These are phyloP conservation scores for Heliconius sara DNA, from an alignment of 2,888 invertebrate species.

Conservation along the genomic window DNA sequence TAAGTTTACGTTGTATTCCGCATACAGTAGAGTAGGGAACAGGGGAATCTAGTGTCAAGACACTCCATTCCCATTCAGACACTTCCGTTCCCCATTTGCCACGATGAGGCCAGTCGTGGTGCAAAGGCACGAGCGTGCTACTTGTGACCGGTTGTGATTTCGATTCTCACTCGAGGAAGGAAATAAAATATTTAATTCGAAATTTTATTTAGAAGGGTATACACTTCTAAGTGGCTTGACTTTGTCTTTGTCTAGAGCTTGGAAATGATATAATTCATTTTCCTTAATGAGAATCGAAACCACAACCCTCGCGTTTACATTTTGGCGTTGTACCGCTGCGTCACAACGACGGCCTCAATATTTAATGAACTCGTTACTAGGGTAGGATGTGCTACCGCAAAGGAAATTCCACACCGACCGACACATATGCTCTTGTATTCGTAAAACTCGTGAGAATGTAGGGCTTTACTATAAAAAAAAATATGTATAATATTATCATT, in stretches of 20 bases:
- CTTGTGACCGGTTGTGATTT: too few species aligned
- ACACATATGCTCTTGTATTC: constrained; percentile 24
- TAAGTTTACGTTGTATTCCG: neutral
- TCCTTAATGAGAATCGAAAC: neutral
- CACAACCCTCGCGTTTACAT: neutral
- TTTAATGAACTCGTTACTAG: constrained; percentile 7
- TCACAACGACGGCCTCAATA: neutral
- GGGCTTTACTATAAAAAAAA: too few species aligned
- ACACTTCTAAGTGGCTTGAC: too few species aligned
- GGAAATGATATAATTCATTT: neutral
- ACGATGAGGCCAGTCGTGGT: too few species aligned
- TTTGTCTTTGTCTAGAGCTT: too few species aligned
- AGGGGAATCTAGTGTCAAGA: neutral
- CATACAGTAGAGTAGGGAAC: neutral
- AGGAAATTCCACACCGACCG: constrained; percentile 38
- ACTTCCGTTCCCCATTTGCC: too few species aligned
- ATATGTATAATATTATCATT: too few species aligned
- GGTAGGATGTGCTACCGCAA: constrained; percentile 42
- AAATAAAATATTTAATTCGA: too few species aligned
- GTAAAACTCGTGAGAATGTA: constrained; percentile 20
- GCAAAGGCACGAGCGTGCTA: too few species aligned
- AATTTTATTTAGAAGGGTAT: too few species aligned
- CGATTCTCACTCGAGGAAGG: too few species aligned
- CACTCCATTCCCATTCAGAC: neutral
- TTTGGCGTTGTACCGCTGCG: neutral